Evolutionary conservation across 2,888 invertebrate genomes (phyloP).

Genomic region (Volucella inanis): DNA sequence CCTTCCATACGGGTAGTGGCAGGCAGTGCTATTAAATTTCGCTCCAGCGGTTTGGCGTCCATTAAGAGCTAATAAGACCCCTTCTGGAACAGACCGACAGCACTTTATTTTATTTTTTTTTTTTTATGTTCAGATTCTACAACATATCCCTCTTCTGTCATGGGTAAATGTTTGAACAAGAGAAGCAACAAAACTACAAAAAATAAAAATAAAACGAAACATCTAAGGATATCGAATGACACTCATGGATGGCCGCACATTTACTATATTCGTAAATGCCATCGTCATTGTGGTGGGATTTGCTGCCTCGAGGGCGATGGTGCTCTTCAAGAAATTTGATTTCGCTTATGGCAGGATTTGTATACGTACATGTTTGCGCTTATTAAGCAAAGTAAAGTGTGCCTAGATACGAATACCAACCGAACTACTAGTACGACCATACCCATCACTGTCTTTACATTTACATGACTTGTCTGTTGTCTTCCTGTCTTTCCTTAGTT

Average conservation of each 20-base stretch:
- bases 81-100: neutral
- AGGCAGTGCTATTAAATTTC: constrained; percentile 67
- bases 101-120: neutral
- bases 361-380: constrained; percentile 20
- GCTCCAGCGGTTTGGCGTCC: constrained; percentile 69
- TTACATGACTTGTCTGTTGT: constrained; percentile 64
- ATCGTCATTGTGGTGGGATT: no score
- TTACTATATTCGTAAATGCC: constrained; percentile 21
- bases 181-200: constrained; percentile 7
- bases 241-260: constrained; percentile 51
- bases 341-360: constrained; percentile 45
- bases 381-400: constrained; percentile 50
- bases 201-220: constrained; percentile 45
- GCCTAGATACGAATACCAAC: constrained; percentile 3
- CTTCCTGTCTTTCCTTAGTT: constrained; percentile 43
- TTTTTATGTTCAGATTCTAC: neutral
- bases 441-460: constrained; percentile 36
- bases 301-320: no score
- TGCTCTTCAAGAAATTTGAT: constrained; percentile 56
- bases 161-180: constrained; percentile 9
- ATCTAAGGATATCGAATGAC: constrained; percentile 57
- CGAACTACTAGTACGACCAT: constrained; percentile 31
- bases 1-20: constrained; percentile 22
- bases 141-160: neutral
- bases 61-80: constrained; percentile 66